phyloP scores from a whole-genome alignment of 2,797 vertebrate species.

The Bradypodion ventrale region DNA sequence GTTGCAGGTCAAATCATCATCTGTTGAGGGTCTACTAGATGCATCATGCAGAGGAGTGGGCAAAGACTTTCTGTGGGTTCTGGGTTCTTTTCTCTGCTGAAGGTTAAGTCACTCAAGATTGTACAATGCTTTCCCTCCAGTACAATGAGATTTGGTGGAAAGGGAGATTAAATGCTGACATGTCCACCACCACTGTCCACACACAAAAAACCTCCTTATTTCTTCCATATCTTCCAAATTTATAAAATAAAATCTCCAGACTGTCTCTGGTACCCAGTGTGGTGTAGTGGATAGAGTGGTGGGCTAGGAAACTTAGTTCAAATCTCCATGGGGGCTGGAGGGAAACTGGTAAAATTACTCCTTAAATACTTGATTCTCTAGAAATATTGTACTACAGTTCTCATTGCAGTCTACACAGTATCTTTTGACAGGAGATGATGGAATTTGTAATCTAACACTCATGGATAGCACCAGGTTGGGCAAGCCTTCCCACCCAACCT shows the following conservation, averaged over 20 bases:
- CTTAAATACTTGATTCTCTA: too few relatives aligned
- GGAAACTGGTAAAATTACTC: too few relatives aligned
- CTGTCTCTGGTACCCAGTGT: too few relatives aligned
- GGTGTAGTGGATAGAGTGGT: too few relatives aligned
- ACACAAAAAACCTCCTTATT: too few relatives aligned
- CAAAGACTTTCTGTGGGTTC: background rate
- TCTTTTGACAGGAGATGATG: background rate
- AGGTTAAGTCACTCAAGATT: background rate
- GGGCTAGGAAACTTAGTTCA: too few relatives aligned
- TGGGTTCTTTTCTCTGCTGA: background rate
- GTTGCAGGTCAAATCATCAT: too few relatives aligned
- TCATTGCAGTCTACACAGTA: background rate
- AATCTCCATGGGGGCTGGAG: too few relatives aligned
- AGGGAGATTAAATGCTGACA: background rate
- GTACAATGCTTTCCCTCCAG: background rate
- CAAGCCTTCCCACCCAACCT: too few relatives aligned
- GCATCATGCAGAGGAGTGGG: background rate
- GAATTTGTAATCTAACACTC: background rate
- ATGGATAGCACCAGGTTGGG: background rate
- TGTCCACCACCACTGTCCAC: background rate
- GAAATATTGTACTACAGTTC: background rate
- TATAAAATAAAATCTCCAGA: too few relatives aligned
- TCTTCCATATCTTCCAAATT: too few relatives aligned
- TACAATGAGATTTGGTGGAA: background rate
- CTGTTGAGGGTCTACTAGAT: too few relatives aligned